A percentile compares a stretch with the other conserved stretches of the same genome.
Conservation (phyloP, 2,113 vertebrate species). For the Clupea harengus region DNA sequence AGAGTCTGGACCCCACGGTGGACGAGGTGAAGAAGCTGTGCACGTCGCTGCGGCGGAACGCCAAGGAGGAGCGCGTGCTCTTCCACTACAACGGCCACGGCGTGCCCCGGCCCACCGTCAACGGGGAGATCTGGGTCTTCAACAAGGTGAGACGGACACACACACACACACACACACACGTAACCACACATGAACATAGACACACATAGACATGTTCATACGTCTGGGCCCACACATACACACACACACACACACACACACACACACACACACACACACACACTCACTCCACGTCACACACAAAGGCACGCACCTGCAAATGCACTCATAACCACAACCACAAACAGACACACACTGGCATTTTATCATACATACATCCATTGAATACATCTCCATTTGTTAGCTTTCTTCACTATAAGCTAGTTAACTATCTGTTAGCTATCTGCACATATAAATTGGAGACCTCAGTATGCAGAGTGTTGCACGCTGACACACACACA, state of each 20-base stretch:
- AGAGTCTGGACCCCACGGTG: conserved; percentile 95
- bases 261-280: neutral
- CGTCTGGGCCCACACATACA: neutral
- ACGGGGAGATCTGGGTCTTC: conserved; percentile 99
- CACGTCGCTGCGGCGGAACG: conserved; percentile 90
- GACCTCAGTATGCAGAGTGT: neutral
- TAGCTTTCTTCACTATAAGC: neutral
- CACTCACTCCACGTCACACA: neutral
- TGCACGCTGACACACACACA: neutral
- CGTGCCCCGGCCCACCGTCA: conserved; percentile 92
- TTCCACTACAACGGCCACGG: conserved; percentile 99
- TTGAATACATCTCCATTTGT: neutral
- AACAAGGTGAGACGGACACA: conserved; percentile 81
- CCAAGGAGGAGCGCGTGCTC: conserved; percentile 95
- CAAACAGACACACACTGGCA: neutral
- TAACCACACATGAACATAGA: neutral
- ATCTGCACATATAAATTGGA: neutral
- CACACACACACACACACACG: neutral
- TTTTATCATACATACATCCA: no score
- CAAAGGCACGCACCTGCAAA: neutral
- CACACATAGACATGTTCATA: neutral
- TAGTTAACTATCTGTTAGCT: neutral
- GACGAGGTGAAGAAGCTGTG: conserved; percentile 99
- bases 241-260: neutral
- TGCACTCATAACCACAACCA: neutral